Base-by-base conservation (phyloP, 1,140 invertebrate species). In the Brachionus rubens region DNA sequence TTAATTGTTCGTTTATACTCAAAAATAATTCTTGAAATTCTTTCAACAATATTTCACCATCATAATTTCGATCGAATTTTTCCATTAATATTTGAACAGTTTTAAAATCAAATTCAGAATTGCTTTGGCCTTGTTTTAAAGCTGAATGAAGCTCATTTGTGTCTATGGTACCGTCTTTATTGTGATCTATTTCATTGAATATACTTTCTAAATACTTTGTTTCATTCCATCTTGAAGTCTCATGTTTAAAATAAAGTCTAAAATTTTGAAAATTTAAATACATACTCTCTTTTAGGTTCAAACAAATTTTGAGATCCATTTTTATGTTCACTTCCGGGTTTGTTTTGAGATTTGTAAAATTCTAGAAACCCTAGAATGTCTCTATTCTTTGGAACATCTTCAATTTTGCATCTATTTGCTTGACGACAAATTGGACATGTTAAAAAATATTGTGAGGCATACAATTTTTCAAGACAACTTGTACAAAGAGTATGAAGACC, bases 21-120 rank as follows among this genome's bases (percentile, higher is more conserved):
- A 70, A 47, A 50, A 70, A 70, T 36, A 70, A 36, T 7, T 70
- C 41, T 30, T 47, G 19, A 50, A 70, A 70, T 36, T 70, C 65
- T 3, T 70, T 2, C 9, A 70, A 47, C 28, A 24, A 46, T 16
- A 70, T 70, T 46, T 70, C 47, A n/a, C 40, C 40, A 36, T 70
- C 47, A 43, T 40, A 26, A 21, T 70, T 70, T 70, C 16, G n/a
- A 19, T 70, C 65, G 41, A 43, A 70, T 50, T 70, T 70, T n/a
- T 70, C 65, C 33, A 70, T 70, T 16, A 70, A 46, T 26, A 70
- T 41, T 28, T 6, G 5, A 21, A 26, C 41, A 14, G 65, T 70
- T 16, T 16, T 19, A n/a, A 36, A 36, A 24, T 46, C 40, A 24
- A 70, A 70, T 36, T 70, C 41, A 10, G 65, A 46, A 46, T 70